Percentiles rank a stretch among this genome's conserved stretches.
phyloP scores from a whole-genome alignment of 2,113 vertebrate species.

The Notothenia rossii region DNA sequence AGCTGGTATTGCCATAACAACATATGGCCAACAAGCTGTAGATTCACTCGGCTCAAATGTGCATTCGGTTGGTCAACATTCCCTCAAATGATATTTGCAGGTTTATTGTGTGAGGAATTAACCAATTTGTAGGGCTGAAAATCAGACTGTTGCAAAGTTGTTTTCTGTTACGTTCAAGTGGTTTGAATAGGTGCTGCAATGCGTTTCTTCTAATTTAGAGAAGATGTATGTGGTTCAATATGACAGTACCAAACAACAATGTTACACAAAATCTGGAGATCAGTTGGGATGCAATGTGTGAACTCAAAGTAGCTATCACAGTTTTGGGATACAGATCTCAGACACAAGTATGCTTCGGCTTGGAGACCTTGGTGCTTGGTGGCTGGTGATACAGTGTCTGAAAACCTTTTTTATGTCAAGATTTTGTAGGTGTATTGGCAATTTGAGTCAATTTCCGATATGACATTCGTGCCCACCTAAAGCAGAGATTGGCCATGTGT shows the following conservation, averaged over 20 bases:
- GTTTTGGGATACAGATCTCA: not conserved
- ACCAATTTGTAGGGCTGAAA: constrained; percentile 65
- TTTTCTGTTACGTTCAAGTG: constrained; percentile 44
- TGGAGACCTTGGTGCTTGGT: not conserved
- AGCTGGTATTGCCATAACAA: constrained; percentile 74
- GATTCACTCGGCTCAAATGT: constrained; percentile 65
- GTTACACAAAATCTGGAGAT: constrained; percentile 3
- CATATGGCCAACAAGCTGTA: constrained; percentile 80
- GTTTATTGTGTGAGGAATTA: constrained; percentile 65
- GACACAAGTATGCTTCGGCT: not conserved
- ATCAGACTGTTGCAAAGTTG: constrained; percentile 55
- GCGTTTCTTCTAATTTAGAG: constrained; percentile 14
- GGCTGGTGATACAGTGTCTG: too few relatives aligned
- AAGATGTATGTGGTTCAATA: constrained; percentile 14
- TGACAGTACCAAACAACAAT: not conserved
- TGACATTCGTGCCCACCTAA: not conserved
- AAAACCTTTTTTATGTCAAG: too few relatives aligned
- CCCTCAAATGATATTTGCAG: constrained; percentile 59
- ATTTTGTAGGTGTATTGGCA: too few relatives aligned
- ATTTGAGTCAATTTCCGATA: not conserved
- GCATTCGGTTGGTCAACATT: constrained; percentile 73
- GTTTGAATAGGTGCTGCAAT: constrained; percentile 55
- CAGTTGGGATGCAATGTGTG: not conserved
- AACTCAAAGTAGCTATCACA: not conserved
- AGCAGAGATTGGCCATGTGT: not conserved